Percentiles rank a stretch among this genome's conserved stretches.
Conservation (phyloP, 2,113 vertebrate species). For the Cebidichthys violaceus region DNA sequence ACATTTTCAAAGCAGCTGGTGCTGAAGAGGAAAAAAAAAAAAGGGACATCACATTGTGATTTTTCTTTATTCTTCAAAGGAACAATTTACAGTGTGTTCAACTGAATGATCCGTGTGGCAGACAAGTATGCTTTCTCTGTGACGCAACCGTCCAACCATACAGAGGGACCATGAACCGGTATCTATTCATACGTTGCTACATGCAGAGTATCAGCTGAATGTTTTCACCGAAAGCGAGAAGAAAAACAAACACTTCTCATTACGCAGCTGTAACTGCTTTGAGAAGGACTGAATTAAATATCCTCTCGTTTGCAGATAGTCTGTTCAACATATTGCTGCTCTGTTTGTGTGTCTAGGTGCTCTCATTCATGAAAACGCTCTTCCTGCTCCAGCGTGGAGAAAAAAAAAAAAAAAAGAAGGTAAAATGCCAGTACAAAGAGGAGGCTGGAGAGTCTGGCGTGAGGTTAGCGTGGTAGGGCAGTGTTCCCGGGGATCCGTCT, state of each 20-base stretch:
- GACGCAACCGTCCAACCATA: not conserved
- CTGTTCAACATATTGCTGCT: not conserved
- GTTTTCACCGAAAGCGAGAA: not conserved
- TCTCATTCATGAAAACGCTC: conserved; percentile 58
- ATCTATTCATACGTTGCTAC: conserved; percentile 8
- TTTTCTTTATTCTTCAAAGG: not conserved
- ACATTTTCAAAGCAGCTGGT: not conserved
- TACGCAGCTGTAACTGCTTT: not conserved
- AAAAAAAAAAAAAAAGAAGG: conserved; percentile 11
- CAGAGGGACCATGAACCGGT: not conserved
- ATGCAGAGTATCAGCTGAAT: conserved; percentile 5
- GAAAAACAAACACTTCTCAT: not conserved
- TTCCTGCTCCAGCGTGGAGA: not conserved
- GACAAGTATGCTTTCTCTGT: not conserved
- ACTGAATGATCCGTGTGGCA: not conserved
- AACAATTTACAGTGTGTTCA: not conserved
- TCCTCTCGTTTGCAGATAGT: not conserved
- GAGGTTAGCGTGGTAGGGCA: conserved; percentile 25
- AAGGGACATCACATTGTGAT: not conserved
- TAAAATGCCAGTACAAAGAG: conserved; percentile 14
- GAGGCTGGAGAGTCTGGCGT: not conserved
- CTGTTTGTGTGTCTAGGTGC: not conserved
- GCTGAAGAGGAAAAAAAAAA: not conserved
- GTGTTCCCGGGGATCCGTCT: conserved; percentile 33
- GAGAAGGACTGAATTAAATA: not conserved